Base-by-base conservation (phyloP, 2,888 invertebrate genomes). In the Leptopilina myrica region DNA sequence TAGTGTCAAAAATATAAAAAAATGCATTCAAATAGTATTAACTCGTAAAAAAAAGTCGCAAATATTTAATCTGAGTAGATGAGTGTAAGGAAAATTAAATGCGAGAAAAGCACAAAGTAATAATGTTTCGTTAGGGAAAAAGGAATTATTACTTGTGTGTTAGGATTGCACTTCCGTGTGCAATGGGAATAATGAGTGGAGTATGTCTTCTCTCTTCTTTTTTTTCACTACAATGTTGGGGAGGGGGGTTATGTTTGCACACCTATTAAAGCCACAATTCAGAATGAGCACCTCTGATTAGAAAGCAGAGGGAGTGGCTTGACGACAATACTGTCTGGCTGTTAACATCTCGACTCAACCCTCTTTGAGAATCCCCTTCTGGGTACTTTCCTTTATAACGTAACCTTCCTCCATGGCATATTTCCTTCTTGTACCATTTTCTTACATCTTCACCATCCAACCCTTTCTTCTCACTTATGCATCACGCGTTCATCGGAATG, bases 261-360 rank as follows among this genome's bases (percentile, higher is more conserved):
- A 77, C 65, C 62, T 81, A 77, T 78, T 83, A 79, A 69, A 79
- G 40, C 56, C 73, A 73, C 73, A 73, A 73, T 73, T 73, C 73
- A 73, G 40, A 85, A 82, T 80, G 86, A 83, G 82, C 82, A 80
- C 76, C 82, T 81, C 85, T 87, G 86, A 84, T 85, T 85, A 84
- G 85, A 80, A 83, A 79, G 76, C 76, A 76, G 78, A 80, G 85
- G 86, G 83, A 81, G 82, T 84, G 85, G 84, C 82, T 77, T 81
- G 81, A 83, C 84, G 85, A 87, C 87, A 86, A 87, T 86, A 81
- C 83, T 77, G 87, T 87, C 87, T 87, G 86, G 83, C 87, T 84
- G 87, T 87, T 87, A 87, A 87, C 87, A 86, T 87, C 84, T 84
- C 83, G 81, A 66, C 69, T 84, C 82, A 80, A 33, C 80, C 80